These are phyloP conservation scores for Hydrolagus affinis DNA, from an alignment of 2,113 vertebrate species.

Conservation along the genomic window DNA sequence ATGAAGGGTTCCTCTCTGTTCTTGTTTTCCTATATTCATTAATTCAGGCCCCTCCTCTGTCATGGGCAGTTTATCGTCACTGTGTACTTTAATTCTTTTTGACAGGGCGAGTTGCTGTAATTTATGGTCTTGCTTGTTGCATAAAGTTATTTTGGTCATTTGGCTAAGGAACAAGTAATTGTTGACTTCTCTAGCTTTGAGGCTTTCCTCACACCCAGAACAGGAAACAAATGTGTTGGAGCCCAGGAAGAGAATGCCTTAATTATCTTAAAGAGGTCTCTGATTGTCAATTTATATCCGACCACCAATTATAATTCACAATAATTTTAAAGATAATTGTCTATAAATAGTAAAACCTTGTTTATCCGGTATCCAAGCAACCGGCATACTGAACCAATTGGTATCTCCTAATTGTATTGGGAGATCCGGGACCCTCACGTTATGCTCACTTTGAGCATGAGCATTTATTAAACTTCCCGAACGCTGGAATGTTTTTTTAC, in stretches of 20 bases:
- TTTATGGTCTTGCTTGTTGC: background rate
- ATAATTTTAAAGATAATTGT: slow-evolving; percentile 33
- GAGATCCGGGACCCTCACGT: no score
- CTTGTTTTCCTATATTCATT: background rate
- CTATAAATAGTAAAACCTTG: background rate
- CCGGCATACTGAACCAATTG: no score
- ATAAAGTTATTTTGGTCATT: background rate
- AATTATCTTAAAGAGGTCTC: slow-evolving; percentile 33
- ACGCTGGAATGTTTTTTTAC: no score
- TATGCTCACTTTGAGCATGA: no score
- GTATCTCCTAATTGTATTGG: no score
- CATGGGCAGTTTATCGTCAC: background rate
- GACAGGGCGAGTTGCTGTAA: slow-evolving; percentile 41
- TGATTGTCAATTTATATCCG: slow-evolving; percentile 35
- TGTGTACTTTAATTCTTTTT: slow-evolving; percentile 28
- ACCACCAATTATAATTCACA: slow-evolving; percentile 38
- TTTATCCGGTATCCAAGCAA: no score
- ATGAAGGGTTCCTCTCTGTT: background rate
- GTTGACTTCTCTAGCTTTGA: background rate
- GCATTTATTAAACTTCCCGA: no score
- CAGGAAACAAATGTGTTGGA: slow-evolving; percentile 39
- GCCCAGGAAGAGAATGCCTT: slow-evolving; percentile 42
- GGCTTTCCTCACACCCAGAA: slow-evolving; percentile 22
- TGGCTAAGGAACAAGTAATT: slow-evolving; percentile 1
- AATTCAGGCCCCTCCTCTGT: background rate